These are phyloP conservation scores for Neodiprion fabricii DNA, from an alignment of 1,140 invertebrate species.

Conservation along the genomic window DNA sequence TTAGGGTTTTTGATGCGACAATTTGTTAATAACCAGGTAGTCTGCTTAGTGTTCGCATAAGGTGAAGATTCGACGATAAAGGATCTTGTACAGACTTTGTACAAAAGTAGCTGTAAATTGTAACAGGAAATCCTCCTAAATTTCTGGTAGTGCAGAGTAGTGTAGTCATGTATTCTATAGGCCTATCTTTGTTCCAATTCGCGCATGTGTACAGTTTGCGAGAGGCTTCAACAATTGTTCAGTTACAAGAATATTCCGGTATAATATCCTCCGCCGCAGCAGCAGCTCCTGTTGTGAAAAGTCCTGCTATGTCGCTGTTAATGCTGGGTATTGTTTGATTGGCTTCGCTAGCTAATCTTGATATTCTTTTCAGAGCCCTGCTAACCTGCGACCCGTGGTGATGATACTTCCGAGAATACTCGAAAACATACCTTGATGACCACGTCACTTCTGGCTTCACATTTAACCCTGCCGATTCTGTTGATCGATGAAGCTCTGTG, in stretches of 20 bases:
- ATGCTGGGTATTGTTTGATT: neutral
- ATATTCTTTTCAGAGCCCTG: neutral
- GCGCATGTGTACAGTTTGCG: neutral
- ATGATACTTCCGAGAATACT: neutral
- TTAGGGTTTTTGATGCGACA: too few relatives aligned
- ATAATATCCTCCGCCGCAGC: neutral
- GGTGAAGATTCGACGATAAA: neutral
- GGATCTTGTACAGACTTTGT: neutral
- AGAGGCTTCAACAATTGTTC: neutral
- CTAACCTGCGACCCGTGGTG: neutral
- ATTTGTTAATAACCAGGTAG: neutral
- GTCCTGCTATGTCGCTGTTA: neutral
- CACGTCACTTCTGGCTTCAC: neutral
- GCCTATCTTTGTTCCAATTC: neutral
- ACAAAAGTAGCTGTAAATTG: neutral
- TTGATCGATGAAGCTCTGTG: neutral
- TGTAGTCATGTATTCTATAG: neutral
- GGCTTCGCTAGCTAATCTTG: neutral
- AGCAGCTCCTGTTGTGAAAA: neutral
- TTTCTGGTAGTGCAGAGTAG: neutral
- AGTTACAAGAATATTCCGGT: neutral
- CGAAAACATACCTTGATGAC: too few relatives aligned
- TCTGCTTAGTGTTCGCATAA: neutral
- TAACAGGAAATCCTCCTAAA: neutral
- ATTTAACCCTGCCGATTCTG: neutral